Percentiles rank a stretch among this genome's conserved stretches.
Conservation (phyloP, 2,888 invertebrate genomes). For the Pammene aurita region DNA sequence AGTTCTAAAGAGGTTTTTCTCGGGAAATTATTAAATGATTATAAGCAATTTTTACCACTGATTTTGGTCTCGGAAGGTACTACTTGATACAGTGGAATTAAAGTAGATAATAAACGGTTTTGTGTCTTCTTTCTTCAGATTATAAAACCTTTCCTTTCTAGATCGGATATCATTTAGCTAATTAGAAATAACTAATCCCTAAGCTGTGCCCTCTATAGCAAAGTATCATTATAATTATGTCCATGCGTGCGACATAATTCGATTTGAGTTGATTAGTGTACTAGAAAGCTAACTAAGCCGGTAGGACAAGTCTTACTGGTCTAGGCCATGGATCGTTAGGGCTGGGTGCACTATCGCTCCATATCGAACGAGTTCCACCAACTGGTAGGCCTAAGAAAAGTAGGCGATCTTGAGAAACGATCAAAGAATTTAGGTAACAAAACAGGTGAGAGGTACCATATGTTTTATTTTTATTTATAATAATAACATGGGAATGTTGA, state of each 20-base stretch:
- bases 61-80: too few species aligned
- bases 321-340: constrained; percentile 15
- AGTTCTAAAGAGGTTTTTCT: too few species aligned
- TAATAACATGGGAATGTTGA: not conserved
- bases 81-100: too few species aligned
- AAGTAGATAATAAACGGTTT: too few species aligned
- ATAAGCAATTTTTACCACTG: too few species aligned
- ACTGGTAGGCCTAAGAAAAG: constrained; percentile 12
- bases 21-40: too few species aligned
- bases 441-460: too few species aligned
- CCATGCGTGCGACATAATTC: constrained; percentile 21
- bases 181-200: too few species aligned
- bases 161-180: too few species aligned
- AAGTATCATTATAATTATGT: constrained; percentile 2
- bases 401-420: not conserved
- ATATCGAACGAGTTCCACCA: constrained; percentile 48
- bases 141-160: too few species aligned
- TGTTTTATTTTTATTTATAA: too few species aligned
- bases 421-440: not conserved
- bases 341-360: constrained; percentile 56
- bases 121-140: too few species aligned
- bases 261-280: constrained; percentile 16
- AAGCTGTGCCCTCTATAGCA: not conserved
- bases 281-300: constrained; percentile 54
- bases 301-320: constrained; percentile 23